phyloP scores from a whole-genome alignment of 2,888 invertebrate genomes.

The Hemistola chrysoprasaria region DNA sequence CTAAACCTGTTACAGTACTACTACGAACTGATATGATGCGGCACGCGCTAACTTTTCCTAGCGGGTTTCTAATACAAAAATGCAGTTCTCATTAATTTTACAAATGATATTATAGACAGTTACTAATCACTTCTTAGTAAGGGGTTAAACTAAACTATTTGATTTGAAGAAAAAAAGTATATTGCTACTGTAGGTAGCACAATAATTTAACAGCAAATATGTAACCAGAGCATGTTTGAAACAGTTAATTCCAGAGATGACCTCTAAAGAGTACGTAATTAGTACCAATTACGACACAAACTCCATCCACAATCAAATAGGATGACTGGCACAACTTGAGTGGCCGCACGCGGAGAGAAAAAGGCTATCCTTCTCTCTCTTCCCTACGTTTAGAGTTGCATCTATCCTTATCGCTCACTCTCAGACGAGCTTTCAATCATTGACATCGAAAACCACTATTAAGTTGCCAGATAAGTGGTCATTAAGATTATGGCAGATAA shows the following conservation, averaged over 20 bases:
- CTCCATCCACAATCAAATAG: slow-evolving; percentile 74
- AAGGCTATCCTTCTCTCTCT: slow-evolving; percentile 51
- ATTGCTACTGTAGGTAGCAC: no score
- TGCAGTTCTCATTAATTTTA: neutral
- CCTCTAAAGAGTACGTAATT: slow-evolving; percentile 75
- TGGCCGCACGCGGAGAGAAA: slow-evolving; percentile 74
- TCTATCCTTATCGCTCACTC: slow-evolving; percentile 39
- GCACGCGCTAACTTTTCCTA: slow-evolving; percentile 32
- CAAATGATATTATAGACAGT: no score
- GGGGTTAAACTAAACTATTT: no score
- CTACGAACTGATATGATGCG: slow-evolving; percentile 30
- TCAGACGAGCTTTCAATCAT: slow-evolving; percentile 43
- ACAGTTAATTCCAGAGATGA: slow-evolving; percentile 48
- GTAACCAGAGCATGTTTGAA: slow-evolving; percentile 35
- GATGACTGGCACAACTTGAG: slow-evolving; percentile 73
- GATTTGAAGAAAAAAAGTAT: no score
- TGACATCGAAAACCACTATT: slow-evolving; percentile 46
- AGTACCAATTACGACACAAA: slow-evolving; percentile 73
- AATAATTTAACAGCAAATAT: no score
- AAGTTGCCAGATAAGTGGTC: slow-evolving; percentile 38
- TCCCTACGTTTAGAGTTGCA: slow-evolving; percentile 30
- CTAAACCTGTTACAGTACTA: slow-evolving; percentile 14
- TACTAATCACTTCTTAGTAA: no score
- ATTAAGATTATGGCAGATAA: slow-evolving; percentile 29
- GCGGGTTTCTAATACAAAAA: slow-evolving; percentile 16